Evolutionary conservation across 2,888 invertebrate species (phyloP).

Genomic region (Chymomyza procnemis): DNA sequence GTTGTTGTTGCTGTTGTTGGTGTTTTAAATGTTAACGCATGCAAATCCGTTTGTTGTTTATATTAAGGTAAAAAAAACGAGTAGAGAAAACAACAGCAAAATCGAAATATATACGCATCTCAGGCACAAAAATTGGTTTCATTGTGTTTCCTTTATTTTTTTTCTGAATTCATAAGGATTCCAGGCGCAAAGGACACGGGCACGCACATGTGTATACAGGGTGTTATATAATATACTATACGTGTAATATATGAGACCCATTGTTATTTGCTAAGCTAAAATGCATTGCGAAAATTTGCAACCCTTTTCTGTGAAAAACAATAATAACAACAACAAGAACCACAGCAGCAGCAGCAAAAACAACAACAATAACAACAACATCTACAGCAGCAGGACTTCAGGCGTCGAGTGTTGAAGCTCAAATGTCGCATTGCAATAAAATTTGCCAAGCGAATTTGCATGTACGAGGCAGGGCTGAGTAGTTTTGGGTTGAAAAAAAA

Average conservation of each 20-base stretch:
- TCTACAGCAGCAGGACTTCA: conserved; percentile 31
- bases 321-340: conserved; percentile 13
- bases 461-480: conserved; percentile 5
- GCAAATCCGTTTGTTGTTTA: conserved; percentile 31
- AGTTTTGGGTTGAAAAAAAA: no score
- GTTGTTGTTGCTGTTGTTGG: conserved; percentile 16
- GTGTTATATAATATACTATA: conserved; percentile 62
- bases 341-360: conserved; percentile 30
- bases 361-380: conserved; percentile 30
- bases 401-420: conserved; percentile 69
- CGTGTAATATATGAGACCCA: conserved; percentile 37
- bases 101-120: neutral
- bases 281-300: conserved; percentile 66
- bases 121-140: conserved; percentile 29
- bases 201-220: conserved; percentile 30
- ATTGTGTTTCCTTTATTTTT: neutral
- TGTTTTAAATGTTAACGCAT: neutral
- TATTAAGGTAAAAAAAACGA: conserved; percentile 58
- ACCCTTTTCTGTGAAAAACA: conserved; percentile 48
- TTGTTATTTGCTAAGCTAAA: conserved; percentile 61
- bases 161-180: conserved; percentile 65
- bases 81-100: conserved; percentile 31
- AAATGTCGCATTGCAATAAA: conserved; percentile 71
- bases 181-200: conserved; percentile 45
- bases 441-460: conserved; percentile 33